phyloP scores from a whole-genome alignment of 2,797 vertebrate species.

The Acanthornis magna region DNA sequence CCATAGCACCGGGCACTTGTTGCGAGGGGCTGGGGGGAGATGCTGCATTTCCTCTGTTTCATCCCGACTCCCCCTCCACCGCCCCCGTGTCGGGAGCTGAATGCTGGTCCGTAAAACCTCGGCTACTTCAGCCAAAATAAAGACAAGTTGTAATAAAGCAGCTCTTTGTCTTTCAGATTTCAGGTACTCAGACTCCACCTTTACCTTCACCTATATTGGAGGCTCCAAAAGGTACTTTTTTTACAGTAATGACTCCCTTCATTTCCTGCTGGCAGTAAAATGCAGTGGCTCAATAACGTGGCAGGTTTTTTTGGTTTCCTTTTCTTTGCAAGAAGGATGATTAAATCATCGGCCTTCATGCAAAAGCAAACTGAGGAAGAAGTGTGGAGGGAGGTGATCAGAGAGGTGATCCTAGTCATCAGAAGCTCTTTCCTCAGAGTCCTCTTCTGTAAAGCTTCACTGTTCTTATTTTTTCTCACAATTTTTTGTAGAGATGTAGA shows the following conservation, averaged over 20 bases:
- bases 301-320: not conserved
- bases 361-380: not conserved
- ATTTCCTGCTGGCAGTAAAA: conserved; percentile 42
- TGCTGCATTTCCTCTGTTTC: not conserved
- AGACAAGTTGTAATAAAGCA: not conserved
- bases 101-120: not conserved
- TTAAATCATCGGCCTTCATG: not conserved
- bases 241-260: conserved; percentile 4
- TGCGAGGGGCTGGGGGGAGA: not conserved
- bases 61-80: not conserved
- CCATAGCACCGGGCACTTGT: conserved; percentile 40
- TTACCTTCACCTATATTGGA: conserved; percentile 85
- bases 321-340: not conserved
- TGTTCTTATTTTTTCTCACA: not conserved
- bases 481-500: not conserved
- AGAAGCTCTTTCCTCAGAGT: not conserved
- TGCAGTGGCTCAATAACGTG: not conserved
- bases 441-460: not conserved
- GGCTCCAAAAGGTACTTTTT: conserved; percentile 85
- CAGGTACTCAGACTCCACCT: conserved; percentile 86
- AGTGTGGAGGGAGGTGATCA: not conserved
- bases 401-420: not conserved
- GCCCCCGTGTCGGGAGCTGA: not conserved
- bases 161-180: conserved; percentile 73
- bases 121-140: not conserved